Percentiles rank a stretch among this genome's conserved stretches.
phyloP scores from a whole-genome alignment of 2,797 vertebrate species.

The Siniperca obscura region DNA sequence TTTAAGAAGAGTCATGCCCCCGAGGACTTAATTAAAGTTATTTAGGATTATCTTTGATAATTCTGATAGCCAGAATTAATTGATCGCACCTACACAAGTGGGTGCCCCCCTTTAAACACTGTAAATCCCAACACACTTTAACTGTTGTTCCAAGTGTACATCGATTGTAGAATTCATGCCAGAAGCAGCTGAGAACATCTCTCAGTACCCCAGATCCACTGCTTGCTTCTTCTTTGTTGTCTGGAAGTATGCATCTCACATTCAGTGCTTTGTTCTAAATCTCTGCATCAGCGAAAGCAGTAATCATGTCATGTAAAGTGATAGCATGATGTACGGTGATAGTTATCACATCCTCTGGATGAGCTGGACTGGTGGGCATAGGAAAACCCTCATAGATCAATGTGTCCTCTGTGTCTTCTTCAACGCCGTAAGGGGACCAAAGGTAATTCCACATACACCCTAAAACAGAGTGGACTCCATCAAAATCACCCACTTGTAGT shows the following conservation, averaged over 20 bases:
- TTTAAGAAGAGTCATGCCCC: too few relatives aligned
- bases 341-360: not conserved
- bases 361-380: slow-evolving; percentile 16
- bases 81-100: slow-evolving; percentile 12
- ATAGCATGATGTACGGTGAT: not conserved
- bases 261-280: slow-evolving; percentile 25
- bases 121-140: slow-evolving; percentile 26
- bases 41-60: too few relatives aligned
- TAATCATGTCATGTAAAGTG: slow-evolving; percentile 34
- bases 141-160: slow-evolving; percentile 42
- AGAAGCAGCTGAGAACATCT: slow-evolving; percentile 53
- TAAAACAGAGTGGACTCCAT: not conserved
- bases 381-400: slow-evolving; percentile 22
- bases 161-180: slow-evolving; percentile 47
- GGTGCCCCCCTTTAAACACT: not conserved
- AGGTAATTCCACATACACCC: slow-evolving; percentile 31
- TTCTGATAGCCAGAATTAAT: too few relatives aligned
- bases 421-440: slow-evolving; percentile 12
- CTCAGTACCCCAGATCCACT: slow-evolving; percentile 41
- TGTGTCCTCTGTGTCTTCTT: slow-evolving; percentile 43
- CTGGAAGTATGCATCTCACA: slow-evolving; percentile 40
- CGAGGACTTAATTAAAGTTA: too few relatives aligned
- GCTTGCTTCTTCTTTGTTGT: slow-evolving; percentile 44
- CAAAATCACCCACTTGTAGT: slow-evolving; percentile 13
- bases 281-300: slow-evolving; percentile 35